Base-by-base conservation (phyloP, 1,140 invertebrate species). In the Bombus pyrosoma region DNA sequence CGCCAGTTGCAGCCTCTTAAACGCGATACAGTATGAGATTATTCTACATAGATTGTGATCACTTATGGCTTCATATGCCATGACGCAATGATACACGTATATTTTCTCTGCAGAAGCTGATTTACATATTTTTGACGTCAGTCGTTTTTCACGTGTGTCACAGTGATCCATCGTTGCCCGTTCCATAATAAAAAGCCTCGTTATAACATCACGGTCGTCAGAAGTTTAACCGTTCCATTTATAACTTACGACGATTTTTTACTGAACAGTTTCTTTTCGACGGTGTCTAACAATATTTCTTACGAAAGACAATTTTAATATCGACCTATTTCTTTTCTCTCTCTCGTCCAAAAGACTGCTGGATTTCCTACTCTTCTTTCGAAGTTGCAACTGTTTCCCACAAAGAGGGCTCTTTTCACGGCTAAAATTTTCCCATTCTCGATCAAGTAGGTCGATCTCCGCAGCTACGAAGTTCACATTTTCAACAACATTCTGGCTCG, bases 61-160 rank as follows among this genome's bases (percentile, higher is more conserved):
- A 0, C 15, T 77, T 39, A 68, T 25, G 1, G 28, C 34, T 32
- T 79, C 32, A 25, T 6, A 34, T 25, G 8, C 3, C 9, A 8
- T 25, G 22, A 32, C n/a, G 39, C 25, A 22, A 62, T 25, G n/a
- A 32, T 32, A 34, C 43, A 0, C 1, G 22, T 25, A 53, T 47
- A 69, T 47, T 71, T 81, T 68, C 62, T 18, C n/a, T 13, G 39
- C 39, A 15, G 8, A 41, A n/a, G 47, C 47, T 28, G 9, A 59
- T 57, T 57, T 76, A 28, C 47, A 59, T 76, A 57, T 59, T 39
- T 37, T 62, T n/a, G 53, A 77, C 72, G 72, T n/a, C 25, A 74
- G 18, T 34, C 41, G 43, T 53, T 53, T 74, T 34, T 74, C 72
- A 34, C 43, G 18, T 5, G 28, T 32, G 64, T 68, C 59, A 47